Percentiles rank a stretch among this genome's conserved stretches.
Conservation (phyloP, 2,888 invertebrate genomes). For the Erynnis tages region DNA sequence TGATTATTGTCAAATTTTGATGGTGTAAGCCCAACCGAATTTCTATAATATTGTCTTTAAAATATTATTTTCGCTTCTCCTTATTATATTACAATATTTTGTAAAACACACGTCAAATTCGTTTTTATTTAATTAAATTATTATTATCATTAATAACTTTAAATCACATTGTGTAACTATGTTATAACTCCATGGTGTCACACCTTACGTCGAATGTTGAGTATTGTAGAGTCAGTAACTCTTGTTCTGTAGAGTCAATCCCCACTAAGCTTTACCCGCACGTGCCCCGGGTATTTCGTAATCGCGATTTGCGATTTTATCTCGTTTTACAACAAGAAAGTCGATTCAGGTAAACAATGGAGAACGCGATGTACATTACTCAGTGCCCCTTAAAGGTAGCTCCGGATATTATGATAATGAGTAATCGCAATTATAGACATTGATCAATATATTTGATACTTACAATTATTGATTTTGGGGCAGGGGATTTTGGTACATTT, state of each 20-base stretch:
- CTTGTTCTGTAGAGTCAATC: slow-evolving; percentile 26
- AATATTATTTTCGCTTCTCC: too few species aligned
- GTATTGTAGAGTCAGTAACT: too few species aligned
- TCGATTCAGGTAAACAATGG: slow-evolving; percentile 29
- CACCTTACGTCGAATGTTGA: background rate
- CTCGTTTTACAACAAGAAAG: slow-evolving; percentile 35
- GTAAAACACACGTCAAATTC: too few species aligned
- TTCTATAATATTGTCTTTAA: too few species aligned
- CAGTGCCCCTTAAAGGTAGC: slow-evolving; percentile 23
- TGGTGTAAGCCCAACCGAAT: too few species aligned
- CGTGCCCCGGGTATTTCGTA: slow-evolving; percentile 54
- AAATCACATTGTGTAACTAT: too few species aligned
- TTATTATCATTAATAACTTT: too few species aligned
- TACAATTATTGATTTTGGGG: background rate
- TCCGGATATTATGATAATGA: slow-evolving; percentile 33
- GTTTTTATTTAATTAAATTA: too few species aligned
- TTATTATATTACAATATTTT: too few species aligned
- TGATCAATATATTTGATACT: slow-evolving; percentile 24
- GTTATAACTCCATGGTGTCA: background rate
- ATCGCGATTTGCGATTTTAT: slow-evolving; percentile 39
- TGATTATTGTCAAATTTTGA: too few species aligned
- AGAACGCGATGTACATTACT: slow-evolving; percentile 28
- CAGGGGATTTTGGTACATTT: too few species aligned
- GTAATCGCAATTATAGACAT: slow-evolving; percentile 23
- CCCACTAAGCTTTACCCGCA: slow-evolving; percentile 42